Conservation (phyloP, 2,113 vertebrate species). For the Calyptomena viridis region DNA sequence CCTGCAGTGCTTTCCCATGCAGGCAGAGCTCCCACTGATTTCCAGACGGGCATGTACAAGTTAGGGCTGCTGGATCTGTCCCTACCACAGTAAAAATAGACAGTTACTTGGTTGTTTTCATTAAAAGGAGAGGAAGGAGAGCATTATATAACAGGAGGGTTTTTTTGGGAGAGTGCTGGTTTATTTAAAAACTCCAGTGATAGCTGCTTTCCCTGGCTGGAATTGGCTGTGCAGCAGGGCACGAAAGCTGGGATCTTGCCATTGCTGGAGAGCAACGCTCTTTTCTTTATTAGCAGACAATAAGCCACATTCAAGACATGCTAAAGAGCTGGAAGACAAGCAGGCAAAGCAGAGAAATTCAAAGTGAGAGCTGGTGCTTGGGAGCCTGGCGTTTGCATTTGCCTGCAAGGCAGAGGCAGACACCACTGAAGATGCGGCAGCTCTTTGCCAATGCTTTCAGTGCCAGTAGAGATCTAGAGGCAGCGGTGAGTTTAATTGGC, state of each 20-base stretch:
- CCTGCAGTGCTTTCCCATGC: not conserved
- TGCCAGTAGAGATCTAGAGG: not conserved
- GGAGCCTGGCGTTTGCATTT: not conserved
- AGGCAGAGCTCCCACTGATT: conserved; percentile 8
- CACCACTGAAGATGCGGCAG: not conserved
- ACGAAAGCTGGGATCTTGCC: conserved; percentile 47
- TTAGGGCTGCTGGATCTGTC: not conserved
- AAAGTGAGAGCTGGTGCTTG: conserved; percentile 6
- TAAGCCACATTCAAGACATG: conserved; percentile 56
- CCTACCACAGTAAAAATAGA: conserved; percentile 27
- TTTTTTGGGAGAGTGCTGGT: not conserved
- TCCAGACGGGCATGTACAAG: not conserved
- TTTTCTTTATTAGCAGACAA: conserved; percentile 58
- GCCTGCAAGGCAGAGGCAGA: conserved; percentile 4
- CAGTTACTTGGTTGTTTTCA: conserved; percentile 35
- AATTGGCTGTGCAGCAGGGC: conserved; percentile 19
- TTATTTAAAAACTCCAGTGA: conserved; percentile 45
- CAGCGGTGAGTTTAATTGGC: not conserved
- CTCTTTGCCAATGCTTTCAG: not conserved
- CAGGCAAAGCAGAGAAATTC: conserved; percentile 36
- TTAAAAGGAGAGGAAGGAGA: conserved; percentile 35
- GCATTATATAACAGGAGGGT: conserved; percentile 27
- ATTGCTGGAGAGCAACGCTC: conserved; percentile 17
- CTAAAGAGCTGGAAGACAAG: conserved; percentile 49
- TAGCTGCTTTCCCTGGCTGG: conserved; percentile 23